Percentiles rank a stretch among this genome's conserved stretches.
phyloP scores from a whole-genome alignment of 1,140 invertebrate genomes.

The Aphaenogaster ashmeadi region DNA sequence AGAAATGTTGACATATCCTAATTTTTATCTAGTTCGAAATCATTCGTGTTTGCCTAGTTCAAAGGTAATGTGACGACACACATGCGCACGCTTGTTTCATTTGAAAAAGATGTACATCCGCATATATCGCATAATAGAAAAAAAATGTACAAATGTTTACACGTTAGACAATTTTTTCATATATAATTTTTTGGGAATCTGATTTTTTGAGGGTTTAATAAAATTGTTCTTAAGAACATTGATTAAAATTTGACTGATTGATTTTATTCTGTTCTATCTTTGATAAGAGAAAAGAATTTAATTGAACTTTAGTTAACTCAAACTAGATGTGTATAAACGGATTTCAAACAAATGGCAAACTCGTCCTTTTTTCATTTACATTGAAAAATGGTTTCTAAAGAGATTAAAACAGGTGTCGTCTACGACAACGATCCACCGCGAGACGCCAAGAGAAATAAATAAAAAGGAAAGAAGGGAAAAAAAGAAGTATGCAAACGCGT shows the following conservation, averaged over 20 bases:
- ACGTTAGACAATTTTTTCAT: not conserved
- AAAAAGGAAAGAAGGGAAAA: slow-evolving; percentile 1
- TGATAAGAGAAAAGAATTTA: not conserved
- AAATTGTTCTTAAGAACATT: not conserved
- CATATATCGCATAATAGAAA: not conserved
- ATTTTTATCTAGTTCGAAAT: slow-evolving; percentile 52
- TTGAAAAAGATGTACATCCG: slow-evolving; percentile 3
- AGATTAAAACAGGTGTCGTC: slow-evolving; percentile 53
- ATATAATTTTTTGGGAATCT: not conserved
- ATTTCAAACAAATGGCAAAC: not conserved
- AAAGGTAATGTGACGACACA: not conserved
- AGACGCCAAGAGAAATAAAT: not conserved
- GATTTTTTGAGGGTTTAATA: not conserved
- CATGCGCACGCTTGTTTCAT: not conserved
- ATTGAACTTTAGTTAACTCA: not conserved
- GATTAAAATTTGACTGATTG: not conserved
- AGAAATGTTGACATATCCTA: slow-evolving; percentile 47
- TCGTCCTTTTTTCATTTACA: slow-evolving; percentile 16
- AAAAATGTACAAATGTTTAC: not conserved
- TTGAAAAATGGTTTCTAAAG: slow-evolving; percentile 30
- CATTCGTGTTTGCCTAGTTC: slow-evolving; percentile 22
- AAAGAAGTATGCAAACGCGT: slow-evolving; percentile 47
- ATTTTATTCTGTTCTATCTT: not conserved
- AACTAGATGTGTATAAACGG: not conserved
- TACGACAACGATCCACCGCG: slow-evolving; percentile 54